phyloP scores from a whole-genome alignment of 2,888 invertebrate species.

The Ormyrus rosae region DNA sequence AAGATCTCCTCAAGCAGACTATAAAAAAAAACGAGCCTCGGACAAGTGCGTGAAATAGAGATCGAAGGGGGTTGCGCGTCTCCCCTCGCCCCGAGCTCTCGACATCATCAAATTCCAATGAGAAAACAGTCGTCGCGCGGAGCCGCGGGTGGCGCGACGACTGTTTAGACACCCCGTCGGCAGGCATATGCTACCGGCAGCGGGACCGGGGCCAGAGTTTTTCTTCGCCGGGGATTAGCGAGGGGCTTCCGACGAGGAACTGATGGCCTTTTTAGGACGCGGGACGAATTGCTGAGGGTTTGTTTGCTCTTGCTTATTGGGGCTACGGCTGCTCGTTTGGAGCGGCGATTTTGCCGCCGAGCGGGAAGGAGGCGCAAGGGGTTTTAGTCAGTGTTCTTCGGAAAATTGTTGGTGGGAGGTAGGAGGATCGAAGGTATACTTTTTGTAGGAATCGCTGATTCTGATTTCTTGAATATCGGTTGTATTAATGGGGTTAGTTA shows the following conservation, averaged over 20 bases:
- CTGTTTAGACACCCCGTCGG: conserved; percentile 45
- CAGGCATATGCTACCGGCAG: conserved; percentile 61
- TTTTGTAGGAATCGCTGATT: too few relatives aligned
- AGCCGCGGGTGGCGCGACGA: conserved; percentile 59
- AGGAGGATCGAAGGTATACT: too few relatives aligned
- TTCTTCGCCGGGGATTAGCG: conserved; percentile 19
- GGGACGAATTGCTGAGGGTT: not conserved
- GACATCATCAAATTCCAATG: conserved; percentile 72
- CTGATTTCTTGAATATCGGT: too few relatives aligned
- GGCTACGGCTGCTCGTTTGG: not conserved
- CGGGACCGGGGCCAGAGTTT: not conserved
- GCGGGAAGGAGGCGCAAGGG: too few relatives aligned
- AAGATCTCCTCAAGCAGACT: conserved; percentile 36
- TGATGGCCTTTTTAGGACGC: not conserved
- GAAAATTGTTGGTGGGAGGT: too few relatives aligned
- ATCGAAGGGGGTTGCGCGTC: conserved; percentile 33
- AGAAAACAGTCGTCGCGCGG: conserved; percentile 63
- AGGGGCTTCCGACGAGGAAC: conserved; percentile 3
- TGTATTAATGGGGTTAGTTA: too few relatives aligned
- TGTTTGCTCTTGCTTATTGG: not conserved
- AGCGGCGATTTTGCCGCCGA: not conserved
- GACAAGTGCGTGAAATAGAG: not conserved
- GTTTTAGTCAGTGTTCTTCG: too few relatives aligned
- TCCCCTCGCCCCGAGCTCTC: not conserved
- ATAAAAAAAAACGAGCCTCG: not conserved